Conservation (phyloP, 2,113 vertebrate species). For the Hyla sarda region DNA sequence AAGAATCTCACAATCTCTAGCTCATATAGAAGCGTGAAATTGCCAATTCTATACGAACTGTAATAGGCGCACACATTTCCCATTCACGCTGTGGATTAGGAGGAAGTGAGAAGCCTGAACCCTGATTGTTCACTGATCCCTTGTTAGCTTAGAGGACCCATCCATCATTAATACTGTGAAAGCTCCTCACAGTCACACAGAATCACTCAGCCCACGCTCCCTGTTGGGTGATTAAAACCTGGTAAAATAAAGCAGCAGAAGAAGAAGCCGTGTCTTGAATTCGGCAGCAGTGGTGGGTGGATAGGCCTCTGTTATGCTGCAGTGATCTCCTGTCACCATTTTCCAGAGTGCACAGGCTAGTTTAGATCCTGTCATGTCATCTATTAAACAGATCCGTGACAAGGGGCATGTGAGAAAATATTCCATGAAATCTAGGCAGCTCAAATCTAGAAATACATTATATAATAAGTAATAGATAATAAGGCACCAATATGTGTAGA, state of each 20-base stretch:
- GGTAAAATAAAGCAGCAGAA: slow-evolving; percentile 1
- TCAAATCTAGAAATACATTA: not conserved
- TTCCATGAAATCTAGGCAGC: not conserved
- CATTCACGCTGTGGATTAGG: slow-evolving; percentile 15
- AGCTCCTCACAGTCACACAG: slow-evolving; percentile 40
- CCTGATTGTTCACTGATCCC: slow-evolving; percentile 30
- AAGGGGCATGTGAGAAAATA: not conserved
- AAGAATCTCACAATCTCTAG: not conserved
- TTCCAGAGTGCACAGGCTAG: not conserved
- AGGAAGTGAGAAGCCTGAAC: slow-evolving; percentile 24
- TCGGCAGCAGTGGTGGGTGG: slow-evolving; percentile 48
- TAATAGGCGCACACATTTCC: not conserved
- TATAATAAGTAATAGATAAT: not conserved
- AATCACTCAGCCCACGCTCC: slow-evolving; percentile 49
- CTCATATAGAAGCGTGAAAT: not conserved
- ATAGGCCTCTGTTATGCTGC: slow-evolving; percentile 31
- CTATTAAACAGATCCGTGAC: not conserved
- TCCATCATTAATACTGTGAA: slow-evolving; percentile 38
- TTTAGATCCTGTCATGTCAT: not conserved
- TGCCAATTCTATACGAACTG: not conserved
- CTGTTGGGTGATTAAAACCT: slow-evolving; percentile 41
- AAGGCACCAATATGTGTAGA: not conserved
- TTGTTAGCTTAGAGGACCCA: slow-evolving; percentile 25
- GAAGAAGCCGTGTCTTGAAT: not conserved
- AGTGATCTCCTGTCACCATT: slow-evolving; percentile 36